phyloP scores from a whole-genome alignment of 35 echinoderm and acorn worm species.

The Acanthaster planci region DNA sequence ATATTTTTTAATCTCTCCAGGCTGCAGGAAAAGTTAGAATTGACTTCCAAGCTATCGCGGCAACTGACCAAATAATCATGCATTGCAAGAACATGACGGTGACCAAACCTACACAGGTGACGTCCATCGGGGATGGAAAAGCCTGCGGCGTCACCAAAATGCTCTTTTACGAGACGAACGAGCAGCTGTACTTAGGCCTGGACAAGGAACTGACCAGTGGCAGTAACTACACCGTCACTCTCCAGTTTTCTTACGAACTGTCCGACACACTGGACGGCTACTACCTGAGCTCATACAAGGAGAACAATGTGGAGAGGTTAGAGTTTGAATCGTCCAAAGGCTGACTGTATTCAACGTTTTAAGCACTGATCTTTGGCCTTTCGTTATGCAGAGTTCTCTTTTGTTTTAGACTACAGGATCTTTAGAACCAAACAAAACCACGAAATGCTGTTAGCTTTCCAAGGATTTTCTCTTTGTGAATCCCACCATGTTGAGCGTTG shows the following conservation, averaged over 20 bases:
- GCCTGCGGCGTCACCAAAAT: slow-evolving; percentile 22
- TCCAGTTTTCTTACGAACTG: slow-evolving; percentile 60
- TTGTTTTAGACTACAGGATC: no score
- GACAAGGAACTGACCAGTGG: slow-evolving; percentile 26
- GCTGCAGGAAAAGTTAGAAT: slow-evolving; percentile 58
- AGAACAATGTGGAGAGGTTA: slow-evolving; percentile 55
- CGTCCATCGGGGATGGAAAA: background rate
- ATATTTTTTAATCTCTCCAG: background rate
- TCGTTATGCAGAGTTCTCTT: no score
- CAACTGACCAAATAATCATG: slow-evolving; percentile 55
- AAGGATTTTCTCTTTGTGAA: no score
- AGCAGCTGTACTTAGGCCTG: slow-evolving; percentile 54
- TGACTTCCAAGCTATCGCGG: background rate
- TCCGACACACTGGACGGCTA: slow-evolving; percentile 58
- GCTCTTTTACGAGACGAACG: slow-evolving; percentile 26
- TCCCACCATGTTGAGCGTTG: no score
- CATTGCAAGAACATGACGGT: slow-evolving; percentile 73
- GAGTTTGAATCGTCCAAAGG: background rate
- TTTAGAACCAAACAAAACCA: no score
- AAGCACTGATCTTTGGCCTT: no score
- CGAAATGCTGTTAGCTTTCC: no score
- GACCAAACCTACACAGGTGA: background rate
- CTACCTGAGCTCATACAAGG: slow-evolving; percentile 75
- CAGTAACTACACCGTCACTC: slow-evolving; percentile 10
- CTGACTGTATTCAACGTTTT: no score